Evolutionary conservation across 2,113 vertebrate genomes (phyloP).

Genomic region (Aleadryas rufinucha): DNA sequence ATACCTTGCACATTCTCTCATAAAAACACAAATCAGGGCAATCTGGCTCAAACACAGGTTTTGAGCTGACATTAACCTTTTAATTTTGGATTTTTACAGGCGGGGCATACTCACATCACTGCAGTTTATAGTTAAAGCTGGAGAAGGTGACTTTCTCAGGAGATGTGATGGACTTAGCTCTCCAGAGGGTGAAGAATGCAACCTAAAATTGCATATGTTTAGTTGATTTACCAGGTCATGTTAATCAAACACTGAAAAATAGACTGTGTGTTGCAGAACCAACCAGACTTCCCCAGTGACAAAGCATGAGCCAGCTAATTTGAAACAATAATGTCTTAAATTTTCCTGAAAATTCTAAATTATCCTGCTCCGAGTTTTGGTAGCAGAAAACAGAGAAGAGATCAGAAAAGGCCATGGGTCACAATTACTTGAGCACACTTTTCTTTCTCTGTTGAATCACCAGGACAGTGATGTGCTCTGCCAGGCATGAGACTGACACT

Average conservation of each 20-base stretch:
- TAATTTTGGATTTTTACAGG: background rate
- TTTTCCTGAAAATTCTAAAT: background rate
- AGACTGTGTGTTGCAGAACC: background rate
- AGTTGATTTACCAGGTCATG: background rate
- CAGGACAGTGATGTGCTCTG: background rate
- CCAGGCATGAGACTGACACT: background rate
- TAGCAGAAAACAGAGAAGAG: background rate
- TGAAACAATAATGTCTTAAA: background rate
- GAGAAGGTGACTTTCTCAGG: slow-evolving; percentile 77
- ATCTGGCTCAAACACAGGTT: background rate
- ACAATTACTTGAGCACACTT: background rate
- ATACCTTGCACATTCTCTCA: background rate
- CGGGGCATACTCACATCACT: slow-evolving; percentile 74
- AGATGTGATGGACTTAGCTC: slow-evolving; percentile 77
- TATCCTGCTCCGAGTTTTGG: background rate
- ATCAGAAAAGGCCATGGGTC: background rate
- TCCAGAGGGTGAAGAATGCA: slow-evolving; percentile 82
- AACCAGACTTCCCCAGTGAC: background rate
- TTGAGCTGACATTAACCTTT: background rate
- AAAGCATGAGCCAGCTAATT: background rate
- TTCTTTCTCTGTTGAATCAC: background rate
- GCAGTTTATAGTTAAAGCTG: slow-evolving; percentile 64
- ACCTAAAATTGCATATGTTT: slow-evolving; percentile 66
- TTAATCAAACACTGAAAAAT: background rate
- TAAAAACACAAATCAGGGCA: background rate